These are phyloP conservation scores for Naso thynnoides DNA, from an alignment of 2,797 vertebrate species.

Conservation along the genomic window DNA sequence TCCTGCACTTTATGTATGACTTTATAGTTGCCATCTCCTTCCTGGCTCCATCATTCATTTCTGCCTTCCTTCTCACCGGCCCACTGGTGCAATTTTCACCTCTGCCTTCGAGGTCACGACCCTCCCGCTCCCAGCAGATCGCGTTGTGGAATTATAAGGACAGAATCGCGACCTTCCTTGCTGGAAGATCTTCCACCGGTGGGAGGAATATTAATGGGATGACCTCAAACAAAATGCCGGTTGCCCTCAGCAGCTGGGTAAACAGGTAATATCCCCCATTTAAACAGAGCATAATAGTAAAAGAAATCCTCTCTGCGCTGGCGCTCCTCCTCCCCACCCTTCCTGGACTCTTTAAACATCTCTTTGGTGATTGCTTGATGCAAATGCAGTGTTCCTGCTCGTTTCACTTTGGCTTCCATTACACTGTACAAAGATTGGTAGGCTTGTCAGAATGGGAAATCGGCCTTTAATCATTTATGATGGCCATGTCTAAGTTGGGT, in stretches of 20 bases:
- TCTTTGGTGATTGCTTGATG: constrained; percentile 78
- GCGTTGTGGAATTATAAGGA: constrained; percentile 72
- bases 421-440: constrained; percentile 82
- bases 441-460: constrained; percentile 77
- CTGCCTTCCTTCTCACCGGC: constrained; percentile 23
- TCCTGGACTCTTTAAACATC: constrained; percentile 64
- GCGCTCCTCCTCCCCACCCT: neutral
- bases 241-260: constrained; percentile 73
- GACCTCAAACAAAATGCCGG: constrained; percentile 82
- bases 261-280: constrained; percentile 81
- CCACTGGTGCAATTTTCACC: constrained; percentile 68
- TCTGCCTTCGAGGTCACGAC: constrained; percentile 63
- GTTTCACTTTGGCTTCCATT: constrained; percentile 78
- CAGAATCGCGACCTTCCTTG: constrained; percentile 40
- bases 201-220: constrained; percentile 70
- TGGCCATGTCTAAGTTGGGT: constrained; percentile 78
- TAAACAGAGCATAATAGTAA: constrained; percentile 68
- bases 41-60: constrained; percentile 41
- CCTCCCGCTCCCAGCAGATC: constrained; percentile 44
- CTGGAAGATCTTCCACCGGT: constrained; percentile 6
- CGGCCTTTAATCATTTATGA: constrained; percentile 84
- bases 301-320: constrained; percentile 8
- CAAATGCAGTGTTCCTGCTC: constrained; percentile 71
- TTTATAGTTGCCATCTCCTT: constrained; percentile 35
- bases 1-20: constrained; percentile 21